A percentile compares a stretch with the other conserved stretches of the same genome.
Evolutionary conservation across 2,888 invertebrate genomes (phyloP).

Genomic region (Clivina fossor): DNA sequence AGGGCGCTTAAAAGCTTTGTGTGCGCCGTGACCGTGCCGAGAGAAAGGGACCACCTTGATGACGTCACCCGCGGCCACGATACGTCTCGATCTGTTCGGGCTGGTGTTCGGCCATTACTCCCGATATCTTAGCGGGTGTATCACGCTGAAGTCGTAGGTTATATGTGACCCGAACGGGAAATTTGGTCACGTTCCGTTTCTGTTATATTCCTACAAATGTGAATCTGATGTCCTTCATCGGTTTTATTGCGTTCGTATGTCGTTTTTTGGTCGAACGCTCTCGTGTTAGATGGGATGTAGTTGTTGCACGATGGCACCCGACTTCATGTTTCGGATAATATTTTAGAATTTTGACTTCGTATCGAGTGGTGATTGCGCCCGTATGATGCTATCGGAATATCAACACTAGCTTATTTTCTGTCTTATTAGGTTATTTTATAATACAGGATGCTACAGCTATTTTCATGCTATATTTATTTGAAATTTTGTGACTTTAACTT

Average conservation of each 20-base stretch:
- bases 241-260: slow-evolving; percentile 3
- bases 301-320: no score
- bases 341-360: no score
- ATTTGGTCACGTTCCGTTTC: slow-evolving; percentile 12
- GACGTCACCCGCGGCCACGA: not conserved
- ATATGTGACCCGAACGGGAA: slow-evolving; percentile 5
- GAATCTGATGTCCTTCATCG: slow-evolving; percentile 17
- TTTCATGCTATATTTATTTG: no score
- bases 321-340: no score
- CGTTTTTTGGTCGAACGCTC: no score
- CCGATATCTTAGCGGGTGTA: not conserved
- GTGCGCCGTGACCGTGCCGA: not conserved
- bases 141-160: not conserved
- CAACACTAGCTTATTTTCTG: no score
- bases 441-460: no score
- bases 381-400: no score
- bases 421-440: no score
- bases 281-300: no score
- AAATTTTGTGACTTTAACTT: no score
- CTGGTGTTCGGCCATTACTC: not conserved
- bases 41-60: not conserved
- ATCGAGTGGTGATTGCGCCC: no score
- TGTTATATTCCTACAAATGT: slow-evolving; percentile 20
- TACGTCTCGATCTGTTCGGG: not conserved
- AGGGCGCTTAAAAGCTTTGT: slow-evolving; percentile 14